Conservation (phyloP, 2,888 invertebrate species). For the Auanema sp. region DNA sequence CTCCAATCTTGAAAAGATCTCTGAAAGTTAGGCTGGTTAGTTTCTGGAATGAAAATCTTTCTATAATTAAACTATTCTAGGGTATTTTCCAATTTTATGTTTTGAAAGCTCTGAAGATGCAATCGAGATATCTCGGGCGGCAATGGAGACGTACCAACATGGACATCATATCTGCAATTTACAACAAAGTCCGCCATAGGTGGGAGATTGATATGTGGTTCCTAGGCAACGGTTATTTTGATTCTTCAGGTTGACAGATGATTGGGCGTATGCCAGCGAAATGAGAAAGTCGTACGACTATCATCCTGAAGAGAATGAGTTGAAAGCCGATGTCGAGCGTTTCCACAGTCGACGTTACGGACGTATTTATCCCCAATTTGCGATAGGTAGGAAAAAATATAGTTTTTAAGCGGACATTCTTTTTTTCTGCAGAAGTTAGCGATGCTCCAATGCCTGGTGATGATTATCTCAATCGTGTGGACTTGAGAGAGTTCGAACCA, state of each 20-base stretch:
- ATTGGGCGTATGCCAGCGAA: slow-evolving; percentile 99
- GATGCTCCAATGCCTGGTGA: slow-evolving; percentile 45
- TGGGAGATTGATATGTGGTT: slow-evolving; percentile 7
- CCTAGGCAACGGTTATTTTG: neutral
- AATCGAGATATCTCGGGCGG: slow-evolving; percentile 95
- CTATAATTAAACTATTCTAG: slow-evolving; percentile 25
- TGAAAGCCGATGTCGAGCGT: slow-evolving; percentile 89
- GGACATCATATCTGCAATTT: slow-evolving; percentile 99
- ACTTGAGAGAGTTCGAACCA: slow-evolving; percentile 47
- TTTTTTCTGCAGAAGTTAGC: slow-evolving; percentile 32
- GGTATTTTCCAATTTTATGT: slow-evolving; percentile 92
- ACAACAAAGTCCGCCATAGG: slow-evolving; percentile 78
- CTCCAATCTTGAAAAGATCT: slow-evolving; percentile 93
- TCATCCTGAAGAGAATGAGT: slow-evolving; percentile 90
- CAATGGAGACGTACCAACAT: slow-evolving; percentile 99
- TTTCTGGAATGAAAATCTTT: neutral
- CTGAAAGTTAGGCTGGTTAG: slow-evolving; percentile 74
- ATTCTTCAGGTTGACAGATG: slow-evolving; percentile 81
- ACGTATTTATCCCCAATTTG: slow-evolving; percentile 46
- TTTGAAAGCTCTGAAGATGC: slow-evolving; percentile 96
- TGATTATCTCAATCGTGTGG: slow-evolving; percentile 41
- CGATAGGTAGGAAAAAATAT: slow-evolving; percentile 33
- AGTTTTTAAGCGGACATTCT: neutral
- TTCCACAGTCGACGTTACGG: slow-evolving; percentile 91
- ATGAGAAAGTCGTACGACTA: slow-evolving; percentile 59